Percentiles rank a stretch among this genome's conserved stretches.
phyloP scores from a whole-genome alignment of 2,888 invertebrate genomes.

The Colletes collaris region DNA sequence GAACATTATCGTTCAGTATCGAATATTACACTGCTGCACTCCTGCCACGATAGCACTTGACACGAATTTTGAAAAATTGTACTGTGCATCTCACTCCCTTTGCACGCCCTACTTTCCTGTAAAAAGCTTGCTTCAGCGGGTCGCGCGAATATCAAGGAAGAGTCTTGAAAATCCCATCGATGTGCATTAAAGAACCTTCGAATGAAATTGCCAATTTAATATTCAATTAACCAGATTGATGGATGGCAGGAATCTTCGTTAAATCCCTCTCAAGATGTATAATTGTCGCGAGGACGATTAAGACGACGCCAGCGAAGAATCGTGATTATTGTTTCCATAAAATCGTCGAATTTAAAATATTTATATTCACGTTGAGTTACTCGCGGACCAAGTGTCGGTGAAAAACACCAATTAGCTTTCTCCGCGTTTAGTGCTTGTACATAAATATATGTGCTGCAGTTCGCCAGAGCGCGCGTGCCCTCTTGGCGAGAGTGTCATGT shows the following conservation, averaged over 20 bases:
- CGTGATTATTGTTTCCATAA: neutral
- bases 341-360: conserved; percentile 15
- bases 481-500: conserved; percentile 11
- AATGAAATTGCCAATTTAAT: conserved; percentile 33
- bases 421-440: conserved; percentile 29
- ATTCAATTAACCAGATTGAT: conserved; percentile 17
- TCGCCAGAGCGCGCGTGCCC: conserved; percentile 18
- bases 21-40: conserved; percentile 39
- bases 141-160: conserved; percentile 43
- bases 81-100: conserved; percentile 38
- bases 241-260: no score
- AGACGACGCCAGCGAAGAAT: no score
- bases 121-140: conserved; percentile 43
- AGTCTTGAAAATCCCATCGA: conserved; percentile 37
- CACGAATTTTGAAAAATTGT: conserved; percentile 58
- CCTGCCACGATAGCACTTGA: conserved; percentile 49
- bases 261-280: no score
- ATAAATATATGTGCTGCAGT: conserved; percentile 37
- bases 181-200: conserved; percentile 12
- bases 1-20: conserved; percentile 58
- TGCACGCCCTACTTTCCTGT: conserved; percentile 41
- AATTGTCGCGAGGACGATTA: no score
- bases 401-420: conserved; percentile 37
- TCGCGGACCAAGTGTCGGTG: conserved; percentile 42
- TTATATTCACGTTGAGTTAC: conserved; percentile 31